Percentiles rank a stretch among this genome's conserved stretches.
Evolutionary conservation across 2,113 vertebrate genomes (phyloP).

Genomic region (Microcebus griseorufus): DNA sequence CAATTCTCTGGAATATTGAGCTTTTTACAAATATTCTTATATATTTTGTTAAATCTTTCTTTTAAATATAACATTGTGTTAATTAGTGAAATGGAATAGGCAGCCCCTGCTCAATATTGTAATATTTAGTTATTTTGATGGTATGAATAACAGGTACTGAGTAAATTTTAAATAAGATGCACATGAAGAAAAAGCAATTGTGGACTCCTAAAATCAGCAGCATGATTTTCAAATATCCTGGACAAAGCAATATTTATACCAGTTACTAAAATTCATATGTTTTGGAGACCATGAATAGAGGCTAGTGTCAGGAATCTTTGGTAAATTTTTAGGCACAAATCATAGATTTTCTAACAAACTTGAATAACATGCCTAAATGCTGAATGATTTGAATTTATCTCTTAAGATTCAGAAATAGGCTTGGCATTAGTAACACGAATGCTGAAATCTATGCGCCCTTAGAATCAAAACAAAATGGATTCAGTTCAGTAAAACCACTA

Average conservation of each 20-base stretch:
- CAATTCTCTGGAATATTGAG: not conserved
- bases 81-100: not conserved
- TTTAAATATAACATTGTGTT: not conserved
- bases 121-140: conserved; percentile 16
- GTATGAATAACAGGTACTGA: not conserved
- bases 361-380: not conserved
- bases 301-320: not conserved
- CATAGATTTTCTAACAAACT: not conserved
- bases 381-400: conserved; percentile 9
- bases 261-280: not conserved
- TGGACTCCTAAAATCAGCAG: not conserved
- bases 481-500: not conserved
- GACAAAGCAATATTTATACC: not conserved
- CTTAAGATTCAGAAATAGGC: not conserved
- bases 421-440: not conserved
- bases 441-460: not conserved
- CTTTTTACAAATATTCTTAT: not conserved
- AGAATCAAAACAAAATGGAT: not conserved
- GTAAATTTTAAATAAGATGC: not conserved
- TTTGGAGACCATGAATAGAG: not conserved
- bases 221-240: not conserved
- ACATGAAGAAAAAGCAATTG: not conserved
- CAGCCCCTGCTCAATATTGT: not conserved
- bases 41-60: not conserved
- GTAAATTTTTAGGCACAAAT: not conserved